A percentile compares a stretch with the other conserved stretches of the same genome.
Evolutionary conservation across 2,797 vertebrate genomes (phyloP).

Genomic region (Arremon brunneinucha): DNA sequence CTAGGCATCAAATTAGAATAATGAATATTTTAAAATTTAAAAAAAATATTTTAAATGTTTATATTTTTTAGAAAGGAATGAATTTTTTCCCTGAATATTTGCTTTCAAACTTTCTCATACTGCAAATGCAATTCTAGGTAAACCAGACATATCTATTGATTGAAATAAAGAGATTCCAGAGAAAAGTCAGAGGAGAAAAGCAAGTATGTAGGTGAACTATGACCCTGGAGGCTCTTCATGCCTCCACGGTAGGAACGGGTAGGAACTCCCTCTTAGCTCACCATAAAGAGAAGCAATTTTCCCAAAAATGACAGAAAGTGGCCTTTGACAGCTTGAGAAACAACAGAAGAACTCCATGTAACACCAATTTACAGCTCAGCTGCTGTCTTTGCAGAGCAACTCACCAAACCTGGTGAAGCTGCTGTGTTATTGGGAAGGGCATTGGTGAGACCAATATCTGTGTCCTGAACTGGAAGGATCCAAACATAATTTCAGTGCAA

Average conservation of each 20-base stretch:
- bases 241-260: accelerated
- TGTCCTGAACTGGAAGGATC: neutral
- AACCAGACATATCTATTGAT: neutral
- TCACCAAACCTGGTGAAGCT: neutral
- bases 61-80: neutral
- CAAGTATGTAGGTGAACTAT: neutral
- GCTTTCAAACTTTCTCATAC: neutral
- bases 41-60: neutral
- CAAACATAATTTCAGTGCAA: neutral
- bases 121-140: neutral
- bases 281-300: neutral
- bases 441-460: neutral
- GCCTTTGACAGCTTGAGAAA: neutral
- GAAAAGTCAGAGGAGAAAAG: neutral
- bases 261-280: neutral
- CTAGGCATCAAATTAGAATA: neutral
- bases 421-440: neutral
- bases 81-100: neutral
- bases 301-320: neutral
- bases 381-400: neutral
- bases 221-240: neutral
- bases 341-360: neutral
- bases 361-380: neutral
- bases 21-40: accelerated
- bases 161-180: neutral